Evolutionary conservation across 2,888 invertebrate genomes (phyloP), one percentile per base, ranked within the genome.

Genomic region (Andrena chrysosceles): DNA sequence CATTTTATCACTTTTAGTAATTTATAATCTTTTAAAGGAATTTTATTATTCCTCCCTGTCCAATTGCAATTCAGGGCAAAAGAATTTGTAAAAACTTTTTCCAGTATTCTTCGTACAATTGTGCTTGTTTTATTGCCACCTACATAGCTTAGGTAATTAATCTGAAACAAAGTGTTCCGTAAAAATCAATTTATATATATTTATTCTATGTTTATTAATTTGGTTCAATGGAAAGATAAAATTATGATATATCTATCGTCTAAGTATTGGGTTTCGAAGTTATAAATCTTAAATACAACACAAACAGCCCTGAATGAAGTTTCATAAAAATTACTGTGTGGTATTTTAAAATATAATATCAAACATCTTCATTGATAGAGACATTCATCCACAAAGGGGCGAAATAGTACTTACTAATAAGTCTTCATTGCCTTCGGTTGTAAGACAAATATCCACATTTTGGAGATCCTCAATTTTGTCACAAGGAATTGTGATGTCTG

Each of bases 21-120:
- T 35, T 35, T 35, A 35, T 35, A 35, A 35, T 35, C 10, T 35
- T 35, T 35, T 35, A 35, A 35, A 35, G 35, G 35, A 35, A 35
- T 35, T 35, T 60, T 60, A n/a, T 60, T 60, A 3, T 60, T 60
- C 29, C 60, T 60, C 8, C 60, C 60, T 29, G 59, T 59, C 59
- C 29, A 59, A 59, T 59, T 59, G 26, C 59, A 59, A 5, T 23
- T 29, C 10, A 31, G 60, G n/a, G 31, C 60, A 5, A 60, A 60
- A 23, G 60, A 2, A 2, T 60, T 60, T 6, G 31, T 29, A n/a
- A 60, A 60, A 2, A 31, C 16, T 60, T 1, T 60, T 26, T 60
- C 60, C 6, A 60, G 29, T 6, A 60, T 60, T 1, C 31, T 13
- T 5, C 60, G 26, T 16, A 60, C 10, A 6, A 60, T 60, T 31